Percentiles rank a stretch among this genome's conserved stretches.
These are phyloP conservation scores for Otolemur garnettii DNA, from an alignment of 2,113 vertebrate genomes.

Conservation along the genomic window DNA sequence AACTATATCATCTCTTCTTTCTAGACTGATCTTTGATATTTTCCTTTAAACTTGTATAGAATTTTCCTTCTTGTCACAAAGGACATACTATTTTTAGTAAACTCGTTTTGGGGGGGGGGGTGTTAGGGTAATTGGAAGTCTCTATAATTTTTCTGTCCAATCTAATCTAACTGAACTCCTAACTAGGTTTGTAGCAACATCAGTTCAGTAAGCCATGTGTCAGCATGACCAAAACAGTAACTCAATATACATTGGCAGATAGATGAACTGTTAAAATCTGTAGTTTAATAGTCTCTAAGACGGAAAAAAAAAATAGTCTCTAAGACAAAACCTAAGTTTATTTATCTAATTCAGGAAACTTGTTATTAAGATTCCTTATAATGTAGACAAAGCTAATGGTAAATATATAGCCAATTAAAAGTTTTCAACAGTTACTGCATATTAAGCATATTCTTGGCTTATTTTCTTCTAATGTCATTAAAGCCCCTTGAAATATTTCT, in stretches of 20 bases:
- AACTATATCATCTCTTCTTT: slow-evolving; percentile 55
- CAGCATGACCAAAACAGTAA: not conserved
- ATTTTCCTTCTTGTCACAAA: slow-evolving; percentile 35
- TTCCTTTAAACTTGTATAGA: slow-evolving; percentile 31
- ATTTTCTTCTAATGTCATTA: not conserved
- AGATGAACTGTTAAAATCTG: slow-evolving; percentile 3
- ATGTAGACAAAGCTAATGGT: not conserved
- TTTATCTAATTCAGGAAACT: slow-evolving; percentile 33
- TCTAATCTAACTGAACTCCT: slow-evolving; percentile 54
- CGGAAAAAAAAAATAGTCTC: not conserved
- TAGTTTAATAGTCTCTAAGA: slow-evolving; percentile 50
- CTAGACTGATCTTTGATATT: slow-evolving; percentile 47
- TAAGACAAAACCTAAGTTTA: not conserved
- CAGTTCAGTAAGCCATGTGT: not conserved
- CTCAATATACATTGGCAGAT: not conserved
- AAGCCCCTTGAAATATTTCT: slow-evolving; percentile 52
- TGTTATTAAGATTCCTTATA: not conserved
- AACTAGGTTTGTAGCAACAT: slow-evolving; percentile 9
- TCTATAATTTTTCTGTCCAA: slow-evolving; percentile 51
- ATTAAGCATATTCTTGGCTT: slow-evolving; percentile 7
- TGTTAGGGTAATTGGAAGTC: not conserved
- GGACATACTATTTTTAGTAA: slow-evolving; percentile 10
- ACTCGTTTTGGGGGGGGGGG: too few species aligned
- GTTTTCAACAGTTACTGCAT: not conserved
- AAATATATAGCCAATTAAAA: not conserved